These are phyloP conservation scores for Melanotaenia boesemani DNA, from an alignment of 2,797 vertebrate species.

Conservation along the genomic window DNA sequence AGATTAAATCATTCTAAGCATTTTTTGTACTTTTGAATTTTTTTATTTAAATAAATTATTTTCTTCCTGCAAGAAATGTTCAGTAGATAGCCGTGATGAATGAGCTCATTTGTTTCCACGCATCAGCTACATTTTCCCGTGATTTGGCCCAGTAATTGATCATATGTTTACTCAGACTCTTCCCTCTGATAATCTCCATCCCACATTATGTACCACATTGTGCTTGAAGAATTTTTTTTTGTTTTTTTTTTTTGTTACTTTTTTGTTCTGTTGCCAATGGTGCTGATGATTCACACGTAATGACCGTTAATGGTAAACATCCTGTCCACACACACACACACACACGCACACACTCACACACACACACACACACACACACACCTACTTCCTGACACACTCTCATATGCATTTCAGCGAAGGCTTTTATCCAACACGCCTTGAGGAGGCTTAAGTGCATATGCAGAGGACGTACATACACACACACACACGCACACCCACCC, in stretches of 20 bases:
- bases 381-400: slow-evolving; percentile 69
- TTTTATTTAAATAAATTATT: not conserved
- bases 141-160: slow-evolving; percentile 8
- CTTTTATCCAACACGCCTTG: slow-evolving; percentile 71
- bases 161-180: slow-evolving; percentile 13
- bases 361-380: slow-evolving; percentile 45
- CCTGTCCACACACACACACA: slow-evolving; percentile 40
- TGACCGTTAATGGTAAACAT: slow-evolving; percentile 59
- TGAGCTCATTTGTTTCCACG: slow-evolving; percentile 8
- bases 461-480: slow-evolving; percentile 19
- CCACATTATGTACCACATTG: not conserved
- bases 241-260: not conserved
- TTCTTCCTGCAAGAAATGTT: not conserved
- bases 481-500: not conserved
- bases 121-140: not conserved
- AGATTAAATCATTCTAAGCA: not conserved
- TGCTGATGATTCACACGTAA: slow-evolving; percentile 50
- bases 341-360: slow-evolving; percentile 46
- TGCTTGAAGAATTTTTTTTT: slow-evolving; percentile 11
- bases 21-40: not conserved
- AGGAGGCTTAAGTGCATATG: slow-evolving; percentile 67
- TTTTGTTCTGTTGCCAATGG: slow-evolving; percentile 26
- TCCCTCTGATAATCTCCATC: not conserved
- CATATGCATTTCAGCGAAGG: slow-evolving; percentile 58
- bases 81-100: not conserved